These are phyloP conservation scores for Orthosia gothica DNA, from an alignment of 2,888 invertebrate species.

Conservation along the genomic window DNA sequence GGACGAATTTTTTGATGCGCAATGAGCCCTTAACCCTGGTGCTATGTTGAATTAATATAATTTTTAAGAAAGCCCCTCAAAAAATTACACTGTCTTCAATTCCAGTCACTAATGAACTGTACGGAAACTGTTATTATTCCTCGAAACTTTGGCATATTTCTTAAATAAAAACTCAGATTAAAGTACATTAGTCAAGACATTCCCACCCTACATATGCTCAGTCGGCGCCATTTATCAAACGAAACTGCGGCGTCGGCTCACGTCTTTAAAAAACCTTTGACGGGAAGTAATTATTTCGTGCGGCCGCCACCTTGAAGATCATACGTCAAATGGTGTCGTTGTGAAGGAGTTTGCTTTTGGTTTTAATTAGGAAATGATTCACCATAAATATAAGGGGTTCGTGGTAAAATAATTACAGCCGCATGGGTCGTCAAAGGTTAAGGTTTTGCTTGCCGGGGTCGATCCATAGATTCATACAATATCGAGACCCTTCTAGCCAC, in stretches of 20 bases:
- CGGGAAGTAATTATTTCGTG: conserved; percentile 59
- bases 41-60: neutral
- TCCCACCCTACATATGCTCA: conserved; percentile 11
- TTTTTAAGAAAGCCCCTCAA: neutral
- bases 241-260: conserved; percentile 33
- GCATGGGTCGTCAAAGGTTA: no score
- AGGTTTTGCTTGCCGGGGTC: no score
- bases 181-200: conserved; percentile 29
- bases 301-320: conserved; percentile 54
- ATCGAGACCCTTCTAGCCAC: no score
- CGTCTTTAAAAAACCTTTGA: conserved; percentile 54
- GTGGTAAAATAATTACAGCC: neutral
- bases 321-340: conserved; percentile 54
- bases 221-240: conserved; percentile 58
- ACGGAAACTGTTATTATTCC: neutral
- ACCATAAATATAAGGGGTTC: neutral
- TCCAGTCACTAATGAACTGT: neutral
- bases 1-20: no score
- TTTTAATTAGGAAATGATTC: conserved; percentile 18
- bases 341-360: conserved; percentile 3
- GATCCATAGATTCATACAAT: no score
- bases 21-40: no score
- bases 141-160: neutral
- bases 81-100: neutral
- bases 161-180: conserved; percentile 5